Percentiles rank a stretch among this genome's conserved stretches.
These are phyloP conservation scores for Triops longicaudatus DNA, from an alignment of 1,140 invertebrate species.

Conservation along the genomic window DNA sequence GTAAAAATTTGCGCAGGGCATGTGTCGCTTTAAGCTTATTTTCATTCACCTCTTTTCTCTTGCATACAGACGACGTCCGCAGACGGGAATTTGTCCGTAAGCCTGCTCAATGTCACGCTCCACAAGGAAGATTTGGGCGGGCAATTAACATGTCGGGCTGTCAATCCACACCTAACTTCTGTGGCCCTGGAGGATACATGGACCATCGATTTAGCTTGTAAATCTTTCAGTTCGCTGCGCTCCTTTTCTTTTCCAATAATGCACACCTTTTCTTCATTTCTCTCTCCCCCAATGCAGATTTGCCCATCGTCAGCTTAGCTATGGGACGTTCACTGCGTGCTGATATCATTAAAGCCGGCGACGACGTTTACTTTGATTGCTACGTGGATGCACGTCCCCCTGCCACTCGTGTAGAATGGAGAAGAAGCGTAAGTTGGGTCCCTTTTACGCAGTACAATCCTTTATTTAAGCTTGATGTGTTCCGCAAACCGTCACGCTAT, in stretches of 20 bases:
- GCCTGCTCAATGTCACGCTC: conserved; percentile 22
- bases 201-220: conserved; percentile 30
- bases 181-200: conserved; percentile 30
- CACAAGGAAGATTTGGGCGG: conserved; percentile 19
- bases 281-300: conserved; percentile 46
- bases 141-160: conserved; percentile 28
- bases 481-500: not conserved
- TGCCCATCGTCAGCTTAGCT: conserved; percentile 61
- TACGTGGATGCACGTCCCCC: conserved; percentile 32
- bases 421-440: conserved; percentile 31
- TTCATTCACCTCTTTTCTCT: not conserved
- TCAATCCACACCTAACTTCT: conserved; percentile 28
- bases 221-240: conserved; percentile 18
- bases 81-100: conserved; percentile 21
- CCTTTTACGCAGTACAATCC: not conserved
- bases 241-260: not conserved
- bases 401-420: conserved; percentile 31
- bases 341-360: conserved; percentile 73
- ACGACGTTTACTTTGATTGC: conserved; percentile 69
- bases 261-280: not conserved
- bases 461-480: not conserved
- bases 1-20: too few species aligned
- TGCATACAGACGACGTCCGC: conserved; percentile 13
- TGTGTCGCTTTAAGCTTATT: not conserved
- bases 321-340: conserved; percentile 69